These are phyloP conservation scores for Osmoderma eremita DNA, from an alignment of 2,888 invertebrate species.

Conservation along the genomic window DNA sequence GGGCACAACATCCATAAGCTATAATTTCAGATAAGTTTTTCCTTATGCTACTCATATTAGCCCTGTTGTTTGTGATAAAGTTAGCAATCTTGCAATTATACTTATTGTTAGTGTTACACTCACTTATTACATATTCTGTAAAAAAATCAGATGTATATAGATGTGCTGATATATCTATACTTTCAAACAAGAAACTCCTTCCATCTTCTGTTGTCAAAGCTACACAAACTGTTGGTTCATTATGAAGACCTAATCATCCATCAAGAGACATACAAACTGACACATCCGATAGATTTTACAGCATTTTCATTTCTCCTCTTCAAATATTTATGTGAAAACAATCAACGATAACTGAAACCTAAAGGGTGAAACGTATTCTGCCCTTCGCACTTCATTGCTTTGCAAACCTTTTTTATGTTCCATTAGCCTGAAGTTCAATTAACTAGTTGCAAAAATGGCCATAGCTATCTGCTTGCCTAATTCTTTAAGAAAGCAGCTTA, in stretches of 20 bases:
- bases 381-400: too few species aligned
- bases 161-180: neutral
- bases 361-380: too few species aligned
- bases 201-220: neutral
- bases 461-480: too few species aligned
- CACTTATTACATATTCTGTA: neutral
- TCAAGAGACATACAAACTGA: neutral
- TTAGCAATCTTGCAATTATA: neutral
- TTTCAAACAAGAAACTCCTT: too few species aligned
- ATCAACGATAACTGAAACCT: too few species aligned
- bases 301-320: neutral
- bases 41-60: neutral
- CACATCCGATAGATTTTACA: neutral
- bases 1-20: neutral
- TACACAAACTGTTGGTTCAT: neutral
- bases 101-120: neutral
- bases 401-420: too few species aligned
- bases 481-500: too few species aligned
- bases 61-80: neutral
- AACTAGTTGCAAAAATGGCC: too few species aligned
- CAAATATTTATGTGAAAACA: too few species aligned
- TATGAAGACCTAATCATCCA: neutral
- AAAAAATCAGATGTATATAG: neutral
- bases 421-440: too few species aligned
- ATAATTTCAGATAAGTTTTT: neutral